A percentile compares a stretch with the other conserved stretches of the same genome.
phyloP scores from a whole-genome alignment of 2,888 invertebrate species.

The Dugesia japonica region DNA sequence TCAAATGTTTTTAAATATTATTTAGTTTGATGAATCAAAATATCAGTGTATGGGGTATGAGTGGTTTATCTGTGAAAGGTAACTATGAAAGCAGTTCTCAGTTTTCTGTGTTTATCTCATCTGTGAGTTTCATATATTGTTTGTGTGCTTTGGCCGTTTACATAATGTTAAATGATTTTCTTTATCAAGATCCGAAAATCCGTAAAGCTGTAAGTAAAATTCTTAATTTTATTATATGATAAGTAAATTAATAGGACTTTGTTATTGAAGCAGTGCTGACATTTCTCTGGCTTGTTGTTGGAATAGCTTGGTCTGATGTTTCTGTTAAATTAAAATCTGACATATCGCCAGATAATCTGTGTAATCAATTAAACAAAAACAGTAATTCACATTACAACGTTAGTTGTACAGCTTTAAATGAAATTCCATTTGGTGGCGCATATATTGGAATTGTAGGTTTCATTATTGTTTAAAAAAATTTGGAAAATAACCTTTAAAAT shows the following conservation, averaged over 20 bases:
- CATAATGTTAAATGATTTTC: neutral
- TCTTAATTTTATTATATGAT: too few relatives aligned
- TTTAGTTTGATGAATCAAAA: too few relatives aligned
- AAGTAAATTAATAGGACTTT: neutral
- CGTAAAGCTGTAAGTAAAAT: neutral
- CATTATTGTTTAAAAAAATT: too few relatives aligned
- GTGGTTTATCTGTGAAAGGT: neutral
- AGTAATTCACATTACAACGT: neutral
- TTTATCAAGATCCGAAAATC: neutral
- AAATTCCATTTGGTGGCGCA: neutral
- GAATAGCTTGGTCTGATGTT: neutral
- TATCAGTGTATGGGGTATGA: too few relatives aligned
- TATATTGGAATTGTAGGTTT: slow-evolving; percentile 2
- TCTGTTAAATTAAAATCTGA: neutral
- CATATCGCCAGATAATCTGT: neutral
- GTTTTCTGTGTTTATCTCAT: neutral
- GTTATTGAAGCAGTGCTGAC: neutral
- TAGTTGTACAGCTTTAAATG: neutral
- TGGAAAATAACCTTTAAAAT: too few relatives aligned
- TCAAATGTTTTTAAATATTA: too few relatives aligned
- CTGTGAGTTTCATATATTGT: neutral
- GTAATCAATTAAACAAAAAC: neutral
- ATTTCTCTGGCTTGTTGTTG: neutral
- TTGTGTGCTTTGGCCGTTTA: neutral
- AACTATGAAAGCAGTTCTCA: neutral